Conservation (phyloP, 2,888 invertebrate genomes). For the Leptopterna dolabrata region DNA sequence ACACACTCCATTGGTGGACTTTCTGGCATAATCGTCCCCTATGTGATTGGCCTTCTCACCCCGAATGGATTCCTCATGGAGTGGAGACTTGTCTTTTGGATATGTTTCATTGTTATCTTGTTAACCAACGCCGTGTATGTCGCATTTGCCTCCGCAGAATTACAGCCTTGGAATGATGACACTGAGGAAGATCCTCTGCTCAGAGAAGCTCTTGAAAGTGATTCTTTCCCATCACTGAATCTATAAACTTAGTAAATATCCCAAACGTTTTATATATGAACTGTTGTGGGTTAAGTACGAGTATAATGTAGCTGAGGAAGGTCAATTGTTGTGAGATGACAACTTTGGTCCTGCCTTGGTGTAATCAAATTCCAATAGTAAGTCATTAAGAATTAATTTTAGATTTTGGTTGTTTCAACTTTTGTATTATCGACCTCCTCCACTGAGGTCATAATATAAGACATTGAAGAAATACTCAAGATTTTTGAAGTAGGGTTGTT, state of each 20-base stretch:
- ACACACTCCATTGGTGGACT: constrained; percentile 74
- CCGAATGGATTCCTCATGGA: constrained; percentile 70
- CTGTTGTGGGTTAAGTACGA: background rate
- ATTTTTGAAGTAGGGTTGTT: too few relatives aligned
- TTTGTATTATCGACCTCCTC: too few relatives aligned
- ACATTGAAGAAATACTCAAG: too few relatives aligned
- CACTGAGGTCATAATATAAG: too few relatives aligned
- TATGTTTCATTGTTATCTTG: constrained; percentile 76
- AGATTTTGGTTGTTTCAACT: too few relatives aligned
- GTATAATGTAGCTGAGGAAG: too few relatives aligned
- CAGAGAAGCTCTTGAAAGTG: constrained; percentile 3
- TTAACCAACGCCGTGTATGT: constrained; percentile 77
- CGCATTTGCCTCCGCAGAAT: constrained; percentile 78
- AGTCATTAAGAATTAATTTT: too few relatives aligned
- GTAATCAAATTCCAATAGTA: too few relatives aligned
- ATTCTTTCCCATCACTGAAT: background rate
- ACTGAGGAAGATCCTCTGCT: constrained; percentile 50
- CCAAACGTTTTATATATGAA: background rate
- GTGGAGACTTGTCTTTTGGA: constrained; percentile 87
- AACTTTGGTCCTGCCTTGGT: too few relatives aligned
- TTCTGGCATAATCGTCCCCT: constrained; percentile 73
- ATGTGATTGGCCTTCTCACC: constrained; percentile 72
- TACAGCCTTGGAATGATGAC: constrained; percentile 77
- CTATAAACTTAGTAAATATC: background rate
- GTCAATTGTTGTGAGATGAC: too few relatives aligned